phyloP scores from a whole-genome alignment of 2,888 invertebrate species.

The Thysanoteuthis rhombus region DNA sequence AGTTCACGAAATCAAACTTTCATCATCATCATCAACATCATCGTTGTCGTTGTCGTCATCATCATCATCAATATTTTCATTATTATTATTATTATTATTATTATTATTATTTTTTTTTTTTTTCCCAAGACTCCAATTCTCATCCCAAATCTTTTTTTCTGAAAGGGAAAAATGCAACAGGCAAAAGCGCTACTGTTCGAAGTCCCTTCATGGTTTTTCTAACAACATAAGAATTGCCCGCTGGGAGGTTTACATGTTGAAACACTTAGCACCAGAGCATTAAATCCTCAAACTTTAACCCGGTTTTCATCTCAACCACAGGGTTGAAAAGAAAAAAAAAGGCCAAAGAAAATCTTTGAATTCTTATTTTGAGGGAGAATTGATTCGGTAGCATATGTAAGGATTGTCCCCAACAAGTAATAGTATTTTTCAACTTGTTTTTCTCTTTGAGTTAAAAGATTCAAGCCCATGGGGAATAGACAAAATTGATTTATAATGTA shows the following conservation, averaged over 20 bases:
- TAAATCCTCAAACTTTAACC: neutral
- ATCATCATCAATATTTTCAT: no score
- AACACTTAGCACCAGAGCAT: neutral
- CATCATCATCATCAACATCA: no score
- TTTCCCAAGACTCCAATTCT: neutral
- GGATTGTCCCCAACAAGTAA: neutral
- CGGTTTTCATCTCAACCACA: neutral
- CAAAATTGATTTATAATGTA: no score
- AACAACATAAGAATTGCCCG: neutral
- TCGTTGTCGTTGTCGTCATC: no score
- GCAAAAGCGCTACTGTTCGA: neutral
- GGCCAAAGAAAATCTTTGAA: neutral
- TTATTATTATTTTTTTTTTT: no score
- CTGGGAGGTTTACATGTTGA: neutral
- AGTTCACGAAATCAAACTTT: no score
- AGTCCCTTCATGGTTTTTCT: neutral
- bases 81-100: no score
- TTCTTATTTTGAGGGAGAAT: neutral
- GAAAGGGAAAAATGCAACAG: neutral
- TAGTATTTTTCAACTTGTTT: neutral
- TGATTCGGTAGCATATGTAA: neutral
- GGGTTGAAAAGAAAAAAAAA: neutral
- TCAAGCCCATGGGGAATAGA: neutral
- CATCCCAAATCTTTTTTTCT: neutral
- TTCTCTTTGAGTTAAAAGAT: neutral